Evolutionary conservation across 1,140 invertebrate genomes (phyloP).

Genomic region (Aphaenogaster ashmeadi): DNA sequence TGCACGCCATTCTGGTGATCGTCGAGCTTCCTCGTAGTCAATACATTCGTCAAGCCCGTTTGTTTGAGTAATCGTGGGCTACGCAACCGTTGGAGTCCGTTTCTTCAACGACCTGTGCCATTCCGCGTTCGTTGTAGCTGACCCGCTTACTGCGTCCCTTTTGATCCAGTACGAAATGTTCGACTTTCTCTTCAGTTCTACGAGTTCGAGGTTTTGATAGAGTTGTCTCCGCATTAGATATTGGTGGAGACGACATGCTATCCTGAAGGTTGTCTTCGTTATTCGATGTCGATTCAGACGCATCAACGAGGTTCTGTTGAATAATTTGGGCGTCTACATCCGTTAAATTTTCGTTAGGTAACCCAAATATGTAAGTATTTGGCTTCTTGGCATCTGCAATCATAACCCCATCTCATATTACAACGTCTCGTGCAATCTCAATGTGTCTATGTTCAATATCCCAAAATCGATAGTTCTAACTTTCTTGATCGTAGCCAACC

Average conservation of each 20-base stretch:
- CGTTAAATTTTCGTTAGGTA: not conserved
- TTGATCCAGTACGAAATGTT: not conserved
- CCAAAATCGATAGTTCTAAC: not conserved
- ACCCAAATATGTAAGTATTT: not conserved
- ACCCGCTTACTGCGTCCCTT: not conserved
- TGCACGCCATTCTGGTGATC: not conserved
- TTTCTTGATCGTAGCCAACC: not conserved
- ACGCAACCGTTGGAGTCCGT: too few relatives aligned
- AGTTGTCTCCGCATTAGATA: not conserved
- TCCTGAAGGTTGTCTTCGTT: not conserved
- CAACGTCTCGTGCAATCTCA: not conserved
- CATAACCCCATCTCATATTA: not conserved
- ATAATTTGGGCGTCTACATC: not conserved
- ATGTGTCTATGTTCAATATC: not conserved
- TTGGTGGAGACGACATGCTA: not conserved
- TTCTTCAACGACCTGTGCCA: not conserved
- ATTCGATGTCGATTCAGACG: not conserved
- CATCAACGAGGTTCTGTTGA: not conserved
- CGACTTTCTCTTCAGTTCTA: not conserved
- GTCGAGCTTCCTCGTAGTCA: not conserved
- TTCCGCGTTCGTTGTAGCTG: not conserved
- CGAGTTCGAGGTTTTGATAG: not conserved
- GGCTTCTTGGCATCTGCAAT: not conserved
- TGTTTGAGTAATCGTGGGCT: too few relatives aligned
- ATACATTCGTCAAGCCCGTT: not conserved